Percentiles rank a stretch among this genome's conserved stretches.
These are phyloP conservation scores for Trichogramma evanescens DNA, from an alignment of 2,888 invertebrate species.

Conservation along the genomic window DNA sequence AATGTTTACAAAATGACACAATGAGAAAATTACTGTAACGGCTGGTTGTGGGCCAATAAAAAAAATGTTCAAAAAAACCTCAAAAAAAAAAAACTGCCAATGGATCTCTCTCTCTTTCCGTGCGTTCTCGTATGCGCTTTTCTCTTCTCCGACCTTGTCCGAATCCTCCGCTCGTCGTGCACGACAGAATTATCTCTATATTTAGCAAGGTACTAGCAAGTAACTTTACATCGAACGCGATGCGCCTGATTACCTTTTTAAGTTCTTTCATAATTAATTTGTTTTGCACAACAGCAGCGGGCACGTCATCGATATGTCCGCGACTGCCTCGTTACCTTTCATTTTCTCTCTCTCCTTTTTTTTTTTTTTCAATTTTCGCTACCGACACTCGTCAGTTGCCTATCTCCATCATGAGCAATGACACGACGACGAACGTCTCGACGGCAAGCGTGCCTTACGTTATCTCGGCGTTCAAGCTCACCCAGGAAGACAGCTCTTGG, in stretches of 20 bases:
- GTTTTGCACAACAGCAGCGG: constrained; percentile 26
- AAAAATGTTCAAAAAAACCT: constrained; percentile 28
- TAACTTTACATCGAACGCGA: no score
- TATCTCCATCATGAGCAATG: not conserved
- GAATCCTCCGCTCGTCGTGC: no score
- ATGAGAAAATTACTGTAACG: constrained; percentile 32
- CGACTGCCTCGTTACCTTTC: not conserved
- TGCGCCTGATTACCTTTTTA: not conserved
- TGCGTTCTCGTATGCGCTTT: no score
- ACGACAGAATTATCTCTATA: no score
- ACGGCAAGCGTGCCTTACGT: constrained; percentile 29
- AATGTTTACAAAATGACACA: constrained; percentile 19
- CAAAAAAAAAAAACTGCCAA: constrained; percentile 1
- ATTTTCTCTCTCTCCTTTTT: not conserved
- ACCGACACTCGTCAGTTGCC: not conserved
- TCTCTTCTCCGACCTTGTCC: no score
- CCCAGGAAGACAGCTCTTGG: constrained; percentile 80
- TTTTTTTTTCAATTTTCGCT: constrained; percentile 8
- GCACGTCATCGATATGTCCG: constrained; percentile 11
- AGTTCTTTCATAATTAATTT: constrained; percentile 32
- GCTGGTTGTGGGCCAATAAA: constrained; percentile 40
- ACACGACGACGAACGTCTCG: constrained; percentile 4
- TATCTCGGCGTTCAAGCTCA: constrained; percentile 54
- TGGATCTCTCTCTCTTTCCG: constrained; percentile 1
- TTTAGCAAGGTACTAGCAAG: no score